Conservation (phyloP, 2,113 vertebrate genomes). For the Chunga burmeisteri region DNA sequence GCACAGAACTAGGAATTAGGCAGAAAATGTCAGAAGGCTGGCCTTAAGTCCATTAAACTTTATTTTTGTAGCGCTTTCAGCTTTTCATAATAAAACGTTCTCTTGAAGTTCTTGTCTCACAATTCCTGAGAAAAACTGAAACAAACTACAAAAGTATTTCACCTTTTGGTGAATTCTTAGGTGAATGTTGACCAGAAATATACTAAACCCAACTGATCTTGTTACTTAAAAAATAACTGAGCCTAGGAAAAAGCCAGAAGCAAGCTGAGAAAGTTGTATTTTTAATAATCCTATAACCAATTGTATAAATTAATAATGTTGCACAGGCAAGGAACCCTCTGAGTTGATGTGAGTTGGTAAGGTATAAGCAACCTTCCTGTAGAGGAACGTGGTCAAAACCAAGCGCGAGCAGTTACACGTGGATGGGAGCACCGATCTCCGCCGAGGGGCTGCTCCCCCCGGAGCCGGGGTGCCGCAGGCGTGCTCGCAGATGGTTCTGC, state of each 20-base stretch:
- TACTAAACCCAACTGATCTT: not conserved
- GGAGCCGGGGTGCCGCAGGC: fast-evolving
- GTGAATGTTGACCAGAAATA: not conserved
- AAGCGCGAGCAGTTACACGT: fast-evolving
- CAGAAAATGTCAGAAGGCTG: slow-evolving; percentile 5
- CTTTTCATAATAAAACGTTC: not conserved
- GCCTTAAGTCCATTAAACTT: not conserved
- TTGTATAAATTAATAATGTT: not conserved
- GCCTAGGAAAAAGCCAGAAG: not conserved
- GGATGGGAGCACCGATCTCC: not conserved
- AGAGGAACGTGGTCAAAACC: not conserved
- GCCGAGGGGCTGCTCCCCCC: not conserved
- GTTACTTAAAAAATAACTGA: not conserved
- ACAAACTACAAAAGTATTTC: not conserved
- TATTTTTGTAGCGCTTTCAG: not conserved
- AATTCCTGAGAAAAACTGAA: not conserved
- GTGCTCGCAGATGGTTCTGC: not conserved
- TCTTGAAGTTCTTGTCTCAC: not conserved
- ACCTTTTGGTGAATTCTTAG: not conserved
- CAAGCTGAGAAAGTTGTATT: not conserved
- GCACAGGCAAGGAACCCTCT: not conserved
- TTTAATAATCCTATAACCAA: not conserved
- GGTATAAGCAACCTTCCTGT: not conserved
- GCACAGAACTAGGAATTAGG: not conserved
- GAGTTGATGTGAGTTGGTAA: not conserved